phyloP scores from a whole-genome alignment of 2,797 vertebrate genomes.

The Streptopelia turtur region DNA sequence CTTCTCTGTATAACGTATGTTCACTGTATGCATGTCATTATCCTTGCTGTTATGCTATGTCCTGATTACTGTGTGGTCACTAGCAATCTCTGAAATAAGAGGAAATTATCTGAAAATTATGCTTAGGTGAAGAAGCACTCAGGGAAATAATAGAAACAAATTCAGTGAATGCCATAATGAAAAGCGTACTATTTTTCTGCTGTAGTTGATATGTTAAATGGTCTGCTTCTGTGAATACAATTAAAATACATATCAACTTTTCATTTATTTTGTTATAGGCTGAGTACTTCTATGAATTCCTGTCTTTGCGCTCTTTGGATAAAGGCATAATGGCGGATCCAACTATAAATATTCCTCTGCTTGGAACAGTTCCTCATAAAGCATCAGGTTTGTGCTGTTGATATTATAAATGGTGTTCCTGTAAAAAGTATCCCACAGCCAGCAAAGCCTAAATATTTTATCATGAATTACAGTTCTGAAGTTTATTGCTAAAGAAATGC shows the following conservation, averaged over 20 bases:
- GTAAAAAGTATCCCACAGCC: background rate
- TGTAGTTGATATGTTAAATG: background rate
- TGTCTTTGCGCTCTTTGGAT: conserved; percentile 88
- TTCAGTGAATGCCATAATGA: background rate
- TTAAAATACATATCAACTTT: background rate
- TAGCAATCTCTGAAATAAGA: background rate
- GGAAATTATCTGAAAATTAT: background rate
- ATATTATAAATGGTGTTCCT: conserved; percentile 1
- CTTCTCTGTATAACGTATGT: background rate
- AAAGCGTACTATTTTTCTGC: background rate
- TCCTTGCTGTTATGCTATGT: background rate
- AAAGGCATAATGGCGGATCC: conserved; percentile 92
- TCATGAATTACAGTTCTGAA: background rate
- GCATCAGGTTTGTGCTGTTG: conserved; percentile 84
- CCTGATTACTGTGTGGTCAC: background rate
- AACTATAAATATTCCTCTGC: conserved; percentile 85
- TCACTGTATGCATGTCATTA: background rate
- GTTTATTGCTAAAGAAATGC: background rate
- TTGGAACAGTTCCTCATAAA: conserved; percentile 88
- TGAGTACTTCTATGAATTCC: conserved; percentile 91
- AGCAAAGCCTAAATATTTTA: background rate
- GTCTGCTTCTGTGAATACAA: background rate
- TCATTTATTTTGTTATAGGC: conserved; percentile 79
- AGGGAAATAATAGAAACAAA: background rate
- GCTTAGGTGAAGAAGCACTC: background rate